Base-by-base conservation (phyloP, 1,140 invertebrate genomes). In the Halictus rubicundus region DNA sequence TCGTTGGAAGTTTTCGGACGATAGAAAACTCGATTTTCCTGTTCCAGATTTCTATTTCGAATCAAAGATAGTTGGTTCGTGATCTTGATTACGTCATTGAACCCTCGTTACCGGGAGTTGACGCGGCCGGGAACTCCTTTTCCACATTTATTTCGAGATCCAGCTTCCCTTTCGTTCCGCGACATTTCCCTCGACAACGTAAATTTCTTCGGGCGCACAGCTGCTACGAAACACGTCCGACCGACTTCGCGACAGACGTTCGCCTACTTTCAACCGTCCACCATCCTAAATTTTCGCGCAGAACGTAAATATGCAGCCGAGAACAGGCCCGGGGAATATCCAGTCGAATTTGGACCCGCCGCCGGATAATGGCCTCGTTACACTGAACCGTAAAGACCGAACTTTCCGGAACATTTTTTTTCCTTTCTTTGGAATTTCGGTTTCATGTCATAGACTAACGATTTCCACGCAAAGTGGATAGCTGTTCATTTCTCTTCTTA, bases 181-280 rank as follows among this genome's bases (percentile, higher is more conserved):
- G 27, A 52, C 60, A 52, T 52, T 70, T 63, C 32, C 27, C 64
- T 9, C 59, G 10, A 10, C 16, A 9, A 42, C 64, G 52, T 74
- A 80, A 74, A 74, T 80, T 74, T 68, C 63, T 12, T 39, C 63
- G 70, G 12, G 52, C 25, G 52, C 39, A n/a, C 78, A 80, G 78
- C 70, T 80, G 68, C 9, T 70, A 3, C 19, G 52, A 21, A 39
- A 70, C 57, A 27, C 37, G 54, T 73, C 49, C 19, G 27, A 21
- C 39, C 42, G 21, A 23, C 9, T 32, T 16, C 0, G 23, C 61
- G 65, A 46, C 61, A 23, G 49, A 68, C 39, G 69, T n/a, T 72
- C 60, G 68, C 46, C 27, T 54, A 63, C 32, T 65, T 72, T 46
- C 59, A 54, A n/a, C 14, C 46, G 0, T 8, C 73, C 23, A 16